phyloP scores from a whole-genome alignment of 2,113 vertebrate genomes.

The Nyctereutes procyonoides region DNA sequence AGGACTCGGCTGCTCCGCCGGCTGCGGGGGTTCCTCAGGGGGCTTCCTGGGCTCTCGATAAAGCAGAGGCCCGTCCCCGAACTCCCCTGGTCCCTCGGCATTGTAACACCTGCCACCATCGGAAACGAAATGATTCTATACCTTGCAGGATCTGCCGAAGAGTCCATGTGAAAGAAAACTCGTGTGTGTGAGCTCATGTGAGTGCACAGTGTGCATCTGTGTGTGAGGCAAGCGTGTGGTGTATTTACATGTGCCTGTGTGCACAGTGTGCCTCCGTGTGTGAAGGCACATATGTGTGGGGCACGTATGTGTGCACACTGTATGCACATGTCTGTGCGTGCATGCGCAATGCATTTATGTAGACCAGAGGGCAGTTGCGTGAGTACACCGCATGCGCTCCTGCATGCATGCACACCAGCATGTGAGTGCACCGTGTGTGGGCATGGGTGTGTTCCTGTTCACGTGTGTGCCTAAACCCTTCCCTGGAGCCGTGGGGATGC shows the following conservation, averaged over 20 bases:
- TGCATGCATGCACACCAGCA: neutral
- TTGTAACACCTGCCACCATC: neutral
- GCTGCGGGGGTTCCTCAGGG: rapidly evolving
- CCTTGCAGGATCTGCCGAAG: neutral
- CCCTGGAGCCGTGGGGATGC: neutral
- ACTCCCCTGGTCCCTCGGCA: neutral
- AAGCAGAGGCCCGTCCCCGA: neutral
- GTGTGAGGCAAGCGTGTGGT: too few relatives aligned
- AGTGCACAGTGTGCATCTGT: neutral
- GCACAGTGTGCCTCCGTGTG: too few relatives aligned
- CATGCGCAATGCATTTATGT: too few relatives aligned
- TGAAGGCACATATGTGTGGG: too few relatives aligned
- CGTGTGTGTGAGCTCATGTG: too few relatives aligned
- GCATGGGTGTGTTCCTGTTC: too few relatives aligned
- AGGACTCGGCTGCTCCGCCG: neutral
- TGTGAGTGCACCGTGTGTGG: too few relatives aligned
- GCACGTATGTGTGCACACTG: neutral
- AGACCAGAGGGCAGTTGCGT: neutral
- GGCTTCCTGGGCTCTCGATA: neutral
- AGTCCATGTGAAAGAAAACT: too few relatives aligned
- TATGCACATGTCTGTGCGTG: too few relatives aligned
- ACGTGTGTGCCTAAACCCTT: neutral
- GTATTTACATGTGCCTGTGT: too few relatives aligned
- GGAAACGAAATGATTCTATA: too few relatives aligned
- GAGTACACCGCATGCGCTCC: neutral